Conservation (phyloP, 2,888 invertebrate genomes). For the Trissolcus japonicus region DNA sequence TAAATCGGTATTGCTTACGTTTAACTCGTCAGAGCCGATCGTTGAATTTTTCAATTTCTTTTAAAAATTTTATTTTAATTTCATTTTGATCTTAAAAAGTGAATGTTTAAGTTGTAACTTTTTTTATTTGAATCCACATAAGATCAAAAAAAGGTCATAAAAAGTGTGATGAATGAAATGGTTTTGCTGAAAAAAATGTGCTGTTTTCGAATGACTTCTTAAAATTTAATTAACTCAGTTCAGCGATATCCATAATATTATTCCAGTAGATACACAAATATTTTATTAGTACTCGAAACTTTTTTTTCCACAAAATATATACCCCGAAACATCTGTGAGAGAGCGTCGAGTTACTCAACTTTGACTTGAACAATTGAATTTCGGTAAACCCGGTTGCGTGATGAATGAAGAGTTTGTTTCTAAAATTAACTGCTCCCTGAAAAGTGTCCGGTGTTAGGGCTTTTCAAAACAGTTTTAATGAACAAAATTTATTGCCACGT, state of each 20-base stretch:
- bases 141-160: no score
- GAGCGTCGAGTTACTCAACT: constrained; percentile 19
- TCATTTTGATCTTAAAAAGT: no score
- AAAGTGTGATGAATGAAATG: neutral
- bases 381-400: constrained; percentile 20
- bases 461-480: constrained; percentile 46
- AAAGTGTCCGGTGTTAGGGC: constrained; percentile 28
- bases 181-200: neutral
- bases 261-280: constrained; percentile 10
- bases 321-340: constrained; percentile 14
- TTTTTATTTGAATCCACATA: neutral
- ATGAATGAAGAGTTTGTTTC: constrained; percentile 46
- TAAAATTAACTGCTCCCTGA: constrained; percentile 38
- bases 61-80: no score
- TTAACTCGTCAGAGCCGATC: no score
- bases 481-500: constrained; percentile 34
- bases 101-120: no score
- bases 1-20: no score
- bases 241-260: no score
- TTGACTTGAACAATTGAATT: constrained; percentile 28
- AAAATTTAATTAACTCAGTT: no score
- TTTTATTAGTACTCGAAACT: constrained; percentile 12
- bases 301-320: constrained; percentile 6
- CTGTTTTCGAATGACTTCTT: neutral
- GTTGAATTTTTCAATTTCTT: no score